Base-by-base conservation (phyloP, 2,888 invertebrate genomes). In the Erannis defoliaria region DNA sequence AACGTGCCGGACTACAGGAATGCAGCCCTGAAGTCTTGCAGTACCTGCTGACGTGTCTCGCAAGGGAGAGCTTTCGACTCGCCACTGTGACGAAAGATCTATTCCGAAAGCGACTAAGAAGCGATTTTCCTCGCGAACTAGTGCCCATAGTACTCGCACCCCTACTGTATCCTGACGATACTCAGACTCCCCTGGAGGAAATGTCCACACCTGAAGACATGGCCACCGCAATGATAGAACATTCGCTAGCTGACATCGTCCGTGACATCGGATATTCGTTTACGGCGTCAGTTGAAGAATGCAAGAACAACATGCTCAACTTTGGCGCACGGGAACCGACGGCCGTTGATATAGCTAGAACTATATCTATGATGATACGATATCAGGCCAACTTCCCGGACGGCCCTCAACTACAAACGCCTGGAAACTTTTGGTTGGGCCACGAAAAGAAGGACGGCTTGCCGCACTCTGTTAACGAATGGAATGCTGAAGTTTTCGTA, bases 401-500 rank as follows among this genome's bases (percentile, higher is more conserved):
- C 50, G 96, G 96, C 68, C 95, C 97, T 42, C 96, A 96, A 62
- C 78, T 95, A 71, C 95, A 95, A 75, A 94, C 94, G 29, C 95
- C 96, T 5, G 95, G 95, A 5, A 94, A 93, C 73, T 96, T 95
- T 80, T 96, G 96, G 94, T 86, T 89, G 82, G 93, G 88, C 38
- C 92, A 94, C 8, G 91, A 93, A n/a, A 93, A 94, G 70, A 94
- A 95, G 65, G 94, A 95, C 40, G 73, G 84, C 0, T 81, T 82
- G 5, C 80, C 93, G 45, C 87, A 84, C 59, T 83, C 87, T 77
- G 78, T 94, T 87, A 83, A 95, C 82, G 94, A 96, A 3, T 99
- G 99, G 99, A 98, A 98, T 85, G 95, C 98, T 10, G 99, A 99
- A 80, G 95, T 98, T 55, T 98, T 99, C 82, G 96, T 98, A 38